Percentiles rank a stretch among this genome's conserved stretches.
Evolutionary conservation across 2,797 vertebrate genomes (phyloP).

Genomic region (Pagetopsis macropterus): DNA sequence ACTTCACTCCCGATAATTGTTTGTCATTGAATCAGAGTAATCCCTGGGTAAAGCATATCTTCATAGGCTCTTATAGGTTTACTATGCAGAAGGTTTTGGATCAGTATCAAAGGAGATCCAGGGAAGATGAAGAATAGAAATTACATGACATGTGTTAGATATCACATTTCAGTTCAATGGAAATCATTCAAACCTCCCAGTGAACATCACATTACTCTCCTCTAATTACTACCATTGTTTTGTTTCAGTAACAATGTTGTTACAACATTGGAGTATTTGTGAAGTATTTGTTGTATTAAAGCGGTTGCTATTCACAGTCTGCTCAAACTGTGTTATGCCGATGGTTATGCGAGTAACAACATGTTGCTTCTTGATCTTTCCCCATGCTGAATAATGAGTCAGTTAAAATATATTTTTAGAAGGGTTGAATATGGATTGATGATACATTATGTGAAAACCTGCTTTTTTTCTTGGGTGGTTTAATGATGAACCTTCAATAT

Average conservation of each 20-base stretch:
- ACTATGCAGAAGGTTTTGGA: constrained; percentile 63
- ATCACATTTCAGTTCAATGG: constrained; percentile 61
- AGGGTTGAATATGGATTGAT: background rate
- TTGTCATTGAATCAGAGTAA: constrained; percentile 66
- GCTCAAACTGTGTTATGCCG: constrained; percentile 26
- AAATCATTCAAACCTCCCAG: constrained; percentile 48
- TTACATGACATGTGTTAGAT: constrained; percentile 63
- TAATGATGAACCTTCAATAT: constrained; percentile 42
- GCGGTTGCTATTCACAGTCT: constrained; percentile 16
- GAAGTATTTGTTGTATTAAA: constrained; percentile 28
- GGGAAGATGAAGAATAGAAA: constrained; percentile 63
- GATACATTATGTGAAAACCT: constrained; percentile 5
- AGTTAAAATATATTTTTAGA: constrained; percentile 3
- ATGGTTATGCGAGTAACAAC: constrained; percentile 43
- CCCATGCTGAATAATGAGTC: constrained; percentile 34
- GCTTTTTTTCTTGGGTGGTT: background rate
- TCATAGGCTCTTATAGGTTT: constrained; percentile 58
- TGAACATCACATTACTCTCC: constrained; percentile 41
- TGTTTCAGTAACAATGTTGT: constrained; percentile 11
- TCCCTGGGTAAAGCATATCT: constrained; percentile 62
- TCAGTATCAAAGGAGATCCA: constrained; percentile 64
- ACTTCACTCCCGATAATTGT: constrained; percentile 59
- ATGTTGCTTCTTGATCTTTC: constrained; percentile 32
- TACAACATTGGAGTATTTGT: background rate
- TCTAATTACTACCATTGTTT: constrained; percentile 37